phyloP scores from a whole-genome alignment of 2,888 invertebrate species.

The Hydriomena furcata region DNA sequence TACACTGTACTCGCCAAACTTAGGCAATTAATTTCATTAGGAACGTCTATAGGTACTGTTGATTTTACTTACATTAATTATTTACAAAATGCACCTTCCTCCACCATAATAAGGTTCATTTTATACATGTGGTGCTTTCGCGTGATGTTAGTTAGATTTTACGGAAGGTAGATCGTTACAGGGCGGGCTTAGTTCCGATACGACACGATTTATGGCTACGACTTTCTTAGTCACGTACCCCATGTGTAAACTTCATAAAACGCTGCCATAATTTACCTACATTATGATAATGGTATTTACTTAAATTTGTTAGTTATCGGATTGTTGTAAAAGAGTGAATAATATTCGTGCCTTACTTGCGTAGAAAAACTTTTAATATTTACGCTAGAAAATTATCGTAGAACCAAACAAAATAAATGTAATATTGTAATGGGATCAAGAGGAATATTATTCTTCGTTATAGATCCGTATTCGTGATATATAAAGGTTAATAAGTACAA shows the following conservation, averaged over 20 bases:
- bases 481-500: too few species aligned
- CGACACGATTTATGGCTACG: conserved; percentile 54
- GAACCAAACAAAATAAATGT: too few species aligned
- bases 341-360: too few species aligned
- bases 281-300: not conserved
- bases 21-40: conserved; percentile 24
- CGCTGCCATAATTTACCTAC: conserved; percentile 10
- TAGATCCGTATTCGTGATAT: too few species aligned
- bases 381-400: too few species aligned
- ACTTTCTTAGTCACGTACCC: conserved; percentile 48
- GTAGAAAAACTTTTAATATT: too few species aligned
- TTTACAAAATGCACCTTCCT: conserved; percentile 18
- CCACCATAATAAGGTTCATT: conserved; percentile 18
- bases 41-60: conserved; percentile 12
- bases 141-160: conserved; percentile 20
- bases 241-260: conserved; percentile 46
- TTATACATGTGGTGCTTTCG: not conserved
- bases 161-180: conserved; percentile 41
- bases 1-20: conserved; percentile 17
- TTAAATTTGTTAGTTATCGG: not conserved
- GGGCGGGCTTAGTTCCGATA: conserved; percentile 50
- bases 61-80: not conserved
- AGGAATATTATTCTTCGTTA: too few species aligned
- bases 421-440: too few species aligned
- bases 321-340: too few species aligned